phyloP scores from a whole-genome alignment of 1,140 invertebrate species.

The Cyphomyrmex costatus region DNA sequence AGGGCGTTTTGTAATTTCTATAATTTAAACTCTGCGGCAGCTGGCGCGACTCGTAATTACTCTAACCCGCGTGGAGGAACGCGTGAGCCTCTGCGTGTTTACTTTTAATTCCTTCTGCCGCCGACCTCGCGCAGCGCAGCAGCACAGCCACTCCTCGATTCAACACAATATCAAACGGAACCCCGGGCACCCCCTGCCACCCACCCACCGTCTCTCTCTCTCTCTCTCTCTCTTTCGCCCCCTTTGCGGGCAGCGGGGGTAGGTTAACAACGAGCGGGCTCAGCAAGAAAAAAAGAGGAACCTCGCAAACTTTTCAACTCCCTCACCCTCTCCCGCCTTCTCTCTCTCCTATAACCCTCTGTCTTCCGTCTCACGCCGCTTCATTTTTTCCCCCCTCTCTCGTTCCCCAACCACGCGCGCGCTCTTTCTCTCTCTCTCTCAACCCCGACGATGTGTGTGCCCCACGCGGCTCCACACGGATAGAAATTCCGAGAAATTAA shows the following conservation, averaged over 20 bases:
- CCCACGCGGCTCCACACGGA: slow-evolving; percentile 56
- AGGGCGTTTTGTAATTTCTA: slow-evolving; percentile 86
- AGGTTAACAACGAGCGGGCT: slow-evolving; percentile 63
- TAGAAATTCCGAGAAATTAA: slow-evolving; percentile 81
- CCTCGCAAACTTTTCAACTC: slow-evolving; percentile 66
- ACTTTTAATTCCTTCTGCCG: slow-evolving; percentile 84
- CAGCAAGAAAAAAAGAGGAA: slow-evolving; percentile 54
- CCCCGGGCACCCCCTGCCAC: slow-evolving; percentile 2
- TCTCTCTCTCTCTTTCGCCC: neutral
- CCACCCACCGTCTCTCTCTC: neutral
- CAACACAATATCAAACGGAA: slow-evolving; percentile 74
- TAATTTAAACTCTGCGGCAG: slow-evolving; percentile 87
- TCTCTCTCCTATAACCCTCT: slow-evolving; percentile 4
- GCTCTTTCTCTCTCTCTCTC: no score
- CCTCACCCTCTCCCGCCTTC: slow-evolving; percentile 5
- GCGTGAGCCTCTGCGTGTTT: slow-evolving; percentile 84
- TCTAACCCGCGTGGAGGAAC: slow-evolving; percentile 85
- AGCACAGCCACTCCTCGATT: slow-evolving; percentile 68
- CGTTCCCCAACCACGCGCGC: slow-evolving; percentile 21
- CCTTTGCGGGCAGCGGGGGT: neutral
- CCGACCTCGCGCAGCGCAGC: slow-evolving; percentile 61
- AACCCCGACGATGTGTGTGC: neutral
- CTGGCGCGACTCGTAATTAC: slow-evolving; percentile 86
- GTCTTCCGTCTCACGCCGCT: slow-evolving; percentile 38
- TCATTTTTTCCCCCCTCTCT: slow-evolving; percentile 50